Evolutionary conservation across 2,113 vertebrate genomes (phyloP).

Genomic region (Lepisosteus osseus): DNA sequence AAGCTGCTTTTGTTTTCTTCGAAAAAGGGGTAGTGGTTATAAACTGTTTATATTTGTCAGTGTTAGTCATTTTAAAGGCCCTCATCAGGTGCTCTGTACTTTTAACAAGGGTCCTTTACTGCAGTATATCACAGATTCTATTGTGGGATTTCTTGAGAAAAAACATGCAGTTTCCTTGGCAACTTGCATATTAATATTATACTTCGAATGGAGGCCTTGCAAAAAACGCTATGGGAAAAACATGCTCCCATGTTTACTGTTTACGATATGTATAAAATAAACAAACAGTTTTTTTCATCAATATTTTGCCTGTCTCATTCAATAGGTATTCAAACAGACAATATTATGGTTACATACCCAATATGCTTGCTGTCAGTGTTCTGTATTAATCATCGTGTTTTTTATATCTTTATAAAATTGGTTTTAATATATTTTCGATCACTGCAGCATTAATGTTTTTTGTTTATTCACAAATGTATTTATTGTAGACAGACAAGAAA

Average conservation of each 20-base stretch:
- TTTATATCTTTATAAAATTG: neutral
- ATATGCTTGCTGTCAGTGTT: neutral
- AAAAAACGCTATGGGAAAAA: neutral
- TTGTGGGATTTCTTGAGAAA: conserved; percentile 21
- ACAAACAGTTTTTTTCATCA: neutral
- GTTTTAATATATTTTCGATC: no score
- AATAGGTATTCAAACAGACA: neutral
- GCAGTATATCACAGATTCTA: conserved; percentile 19
- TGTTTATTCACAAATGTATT: no score
- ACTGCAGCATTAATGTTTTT: no score
- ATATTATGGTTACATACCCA: neutral
- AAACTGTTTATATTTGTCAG: conserved; percentile 10
- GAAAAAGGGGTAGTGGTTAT: conserved; percentile 3
- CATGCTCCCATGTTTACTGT: neutral
- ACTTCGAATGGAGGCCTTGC: conserved; percentile 8
- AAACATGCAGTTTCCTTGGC: conserved; percentile 26
- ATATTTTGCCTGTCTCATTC: neutral
- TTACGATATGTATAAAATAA: neutral
- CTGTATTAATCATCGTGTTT: neutral
- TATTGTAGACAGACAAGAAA: no score
- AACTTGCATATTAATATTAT: conserved; percentile 28
- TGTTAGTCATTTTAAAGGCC: conserved; percentile 14
- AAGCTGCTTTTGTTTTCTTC: neutral
- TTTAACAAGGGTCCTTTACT: conserved; percentile 13
- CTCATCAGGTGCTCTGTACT: conserved; percentile 14